phyloP scores from a whole-genome alignment of 2,113 vertebrate genomes.

The Calidris pugnax region DNA sequence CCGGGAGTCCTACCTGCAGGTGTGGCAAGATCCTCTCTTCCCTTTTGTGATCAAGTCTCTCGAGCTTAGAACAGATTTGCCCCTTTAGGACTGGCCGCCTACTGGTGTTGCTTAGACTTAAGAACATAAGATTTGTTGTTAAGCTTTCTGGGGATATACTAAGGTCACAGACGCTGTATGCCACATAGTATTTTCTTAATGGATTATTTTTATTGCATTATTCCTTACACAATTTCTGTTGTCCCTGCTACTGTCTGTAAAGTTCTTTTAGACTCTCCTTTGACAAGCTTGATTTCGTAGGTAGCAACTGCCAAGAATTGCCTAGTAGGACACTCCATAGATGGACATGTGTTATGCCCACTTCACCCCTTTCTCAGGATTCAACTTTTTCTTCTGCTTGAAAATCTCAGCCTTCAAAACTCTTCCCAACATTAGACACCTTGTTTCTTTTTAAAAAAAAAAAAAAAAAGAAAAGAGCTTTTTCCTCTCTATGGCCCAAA shows the following conservation, averaged over 20 bases:
- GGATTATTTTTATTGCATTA: not conserved
- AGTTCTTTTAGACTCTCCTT: not conserved
- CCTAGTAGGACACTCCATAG: not conserved
- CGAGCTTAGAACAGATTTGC: not conserved
- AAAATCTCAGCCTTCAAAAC: not conserved
- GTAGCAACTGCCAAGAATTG: not conserved
- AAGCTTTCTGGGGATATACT: not conserved
- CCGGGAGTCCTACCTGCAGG: not conserved
- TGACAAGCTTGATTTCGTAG: not conserved
- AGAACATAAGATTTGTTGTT: not conserved
- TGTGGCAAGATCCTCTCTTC: not conserved
- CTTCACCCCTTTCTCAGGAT: not conserved
- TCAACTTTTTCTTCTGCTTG: not conserved
- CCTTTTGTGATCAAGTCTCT: not conserved
- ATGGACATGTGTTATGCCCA: not conserved
- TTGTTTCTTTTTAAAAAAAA: not conserved
- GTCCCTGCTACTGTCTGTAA: not conserved
- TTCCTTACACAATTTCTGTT: not conserved
- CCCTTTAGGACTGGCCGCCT: not conserved
- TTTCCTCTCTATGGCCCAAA: not conserved
- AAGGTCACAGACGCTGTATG: not conserved
- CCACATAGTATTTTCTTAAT: not conserved
- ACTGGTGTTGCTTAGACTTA: not conserved
- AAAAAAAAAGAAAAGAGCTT: not conserved
- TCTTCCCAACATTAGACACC: not conserved